phyloP scores from a whole-genome alignment of 2,888 invertebrate genomes.

The Helleia helle region DNA sequence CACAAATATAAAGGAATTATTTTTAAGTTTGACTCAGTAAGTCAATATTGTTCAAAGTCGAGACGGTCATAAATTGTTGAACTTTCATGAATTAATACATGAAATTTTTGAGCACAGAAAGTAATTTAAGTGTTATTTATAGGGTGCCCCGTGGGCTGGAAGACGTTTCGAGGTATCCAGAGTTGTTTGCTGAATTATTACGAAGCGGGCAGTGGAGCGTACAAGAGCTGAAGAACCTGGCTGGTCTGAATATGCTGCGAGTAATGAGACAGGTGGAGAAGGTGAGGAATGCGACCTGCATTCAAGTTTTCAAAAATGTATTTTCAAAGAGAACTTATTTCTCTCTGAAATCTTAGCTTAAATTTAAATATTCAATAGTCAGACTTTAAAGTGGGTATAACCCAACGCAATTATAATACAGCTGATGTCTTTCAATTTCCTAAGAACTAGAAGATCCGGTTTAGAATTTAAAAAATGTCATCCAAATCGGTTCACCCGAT shows the following conservation, averaged over 20 bases:
- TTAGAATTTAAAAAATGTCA: too few relatives aligned
- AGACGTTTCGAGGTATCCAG: slow-evolving; percentile 81
- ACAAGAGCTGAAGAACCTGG: slow-evolving; percentile 77
- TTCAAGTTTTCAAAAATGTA: too few relatives aligned
- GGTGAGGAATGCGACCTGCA: too few relatives aligned
- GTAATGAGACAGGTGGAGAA: slow-evolving; percentile 75
- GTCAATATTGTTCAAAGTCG: slow-evolving; percentile 1
- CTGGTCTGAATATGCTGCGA: slow-evolving; percentile 77
- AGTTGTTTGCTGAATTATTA: slow-evolving; percentile 77
- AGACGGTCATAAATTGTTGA: not conserved
- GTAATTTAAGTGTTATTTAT: slow-evolving; percentile 18
- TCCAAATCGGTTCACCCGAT: too few relatives aligned
- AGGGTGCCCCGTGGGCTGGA: slow-evolving; percentile 79
- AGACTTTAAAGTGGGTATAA: too few relatives aligned
- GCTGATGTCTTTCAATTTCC: too few relatives aligned
- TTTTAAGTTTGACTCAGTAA: slow-evolving; percentile 1
- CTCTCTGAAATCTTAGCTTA: too few relatives aligned
- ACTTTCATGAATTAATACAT: not conserved
- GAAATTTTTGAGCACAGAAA: not conserved
- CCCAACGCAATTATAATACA: too few relatives aligned
- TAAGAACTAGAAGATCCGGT: too few relatives aligned
- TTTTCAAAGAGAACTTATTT: too few relatives aligned
- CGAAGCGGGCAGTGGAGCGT: slow-evolving; percentile 76
- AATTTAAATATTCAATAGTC: too few relatives aligned
- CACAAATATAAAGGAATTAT: not conserved